Evolutionary conservation across 1,140 invertebrate genomes (phyloP).

Genomic region (Drosophila albomicans): DNA sequence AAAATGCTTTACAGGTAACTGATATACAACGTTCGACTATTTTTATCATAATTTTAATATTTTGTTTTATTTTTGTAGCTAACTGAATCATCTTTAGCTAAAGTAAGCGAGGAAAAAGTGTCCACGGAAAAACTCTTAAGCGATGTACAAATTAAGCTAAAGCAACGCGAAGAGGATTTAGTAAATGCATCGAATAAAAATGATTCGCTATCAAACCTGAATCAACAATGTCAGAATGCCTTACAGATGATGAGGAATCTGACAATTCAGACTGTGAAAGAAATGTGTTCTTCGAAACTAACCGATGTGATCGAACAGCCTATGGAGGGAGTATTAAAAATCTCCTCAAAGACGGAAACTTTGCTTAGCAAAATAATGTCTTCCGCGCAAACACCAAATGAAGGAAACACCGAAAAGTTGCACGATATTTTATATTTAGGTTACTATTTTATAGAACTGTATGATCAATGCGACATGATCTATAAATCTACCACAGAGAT

Average conservation of each 20-base stretch:
- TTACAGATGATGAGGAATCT: constrained; percentile 46
- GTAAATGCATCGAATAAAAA: constrained; percentile 39
- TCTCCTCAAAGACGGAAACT: constrained; percentile 87
- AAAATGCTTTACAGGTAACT: constrained; percentile 44
- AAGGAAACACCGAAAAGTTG: constrained; percentile 41
- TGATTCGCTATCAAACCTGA: constrained; percentile 34
- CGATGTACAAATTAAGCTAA: constrained; percentile 52
- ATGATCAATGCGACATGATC: constrained; percentile 70
- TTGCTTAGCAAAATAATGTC: constrained; percentile 51
- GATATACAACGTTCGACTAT: too few species aligned
- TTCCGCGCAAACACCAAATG: constrained; percentile 19
- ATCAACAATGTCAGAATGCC: constrained; percentile 40
- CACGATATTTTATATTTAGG: constrained; percentile 59
- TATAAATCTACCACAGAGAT: constrained; percentile 70
- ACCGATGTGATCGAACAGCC: constrained; percentile 56
- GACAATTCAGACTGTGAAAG: constrained; percentile 57
- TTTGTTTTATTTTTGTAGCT: constrained; percentile 28
- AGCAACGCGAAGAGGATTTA: constrained; percentile 43
- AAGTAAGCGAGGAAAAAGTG: constrained; percentile 36
- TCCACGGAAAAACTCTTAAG: constrained; percentile 24
- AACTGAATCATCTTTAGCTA: constrained; percentile 17
- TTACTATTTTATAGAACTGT: constrained; percentile 61
- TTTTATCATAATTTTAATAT: background rate
- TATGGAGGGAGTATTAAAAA: constrained; percentile 85
- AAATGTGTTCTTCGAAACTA: constrained; percentile 64